Base-by-base conservation (phyloP, 2,797 vertebrate species). In the Alca torda region DNA sequence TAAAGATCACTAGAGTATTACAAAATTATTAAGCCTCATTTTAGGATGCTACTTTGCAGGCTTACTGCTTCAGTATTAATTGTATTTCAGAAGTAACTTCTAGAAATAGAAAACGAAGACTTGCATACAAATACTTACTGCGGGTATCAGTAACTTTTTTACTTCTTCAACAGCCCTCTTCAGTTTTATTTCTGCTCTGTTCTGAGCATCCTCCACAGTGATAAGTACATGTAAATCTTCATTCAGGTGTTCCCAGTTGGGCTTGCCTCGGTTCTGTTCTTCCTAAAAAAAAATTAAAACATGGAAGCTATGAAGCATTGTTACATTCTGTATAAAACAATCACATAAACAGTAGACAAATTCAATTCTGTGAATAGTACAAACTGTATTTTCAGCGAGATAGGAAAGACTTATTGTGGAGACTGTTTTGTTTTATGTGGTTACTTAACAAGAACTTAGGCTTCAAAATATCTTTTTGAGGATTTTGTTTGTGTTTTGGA, bases 181-280 rank as follows among this genome's bases (percentile, higher is more conserved):
- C 97, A 99, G 98, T 87, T 99, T 99, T 98, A 99, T 99, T 98
- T 99, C 99, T 95, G 99, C 99, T 92, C 99, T 98, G 98, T 99
- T 99, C 95, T 99, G 99, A 84, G 99, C 99, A 98, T 99, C 99
- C 98, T 99, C 99, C 98, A 99, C 99, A 72, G 99, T 99, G 98
- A 99, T 99, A 89, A 99, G 98, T 93, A 99, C 99, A 51, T 99
- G 99, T 91, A 99, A 98, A 96, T 99, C 99, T 98, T 99, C 99
- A 91, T 99, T 99, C 96, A 99, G 99, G 94, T 99, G 99, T 95
- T 99, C 99, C 99, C 99, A 99, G 97, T 99, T 99, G 93, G 99
- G 99, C 94, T 99, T 99, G 95, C 99, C 99, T 98, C 99, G 97
- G 97, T 99, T 99, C 98, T 99, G 99, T 95, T 99, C 99, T 98